phyloP scores from a whole-genome alignment of 2,113 vertebrate genomes.

The Actenoides hombroni region DNA sequence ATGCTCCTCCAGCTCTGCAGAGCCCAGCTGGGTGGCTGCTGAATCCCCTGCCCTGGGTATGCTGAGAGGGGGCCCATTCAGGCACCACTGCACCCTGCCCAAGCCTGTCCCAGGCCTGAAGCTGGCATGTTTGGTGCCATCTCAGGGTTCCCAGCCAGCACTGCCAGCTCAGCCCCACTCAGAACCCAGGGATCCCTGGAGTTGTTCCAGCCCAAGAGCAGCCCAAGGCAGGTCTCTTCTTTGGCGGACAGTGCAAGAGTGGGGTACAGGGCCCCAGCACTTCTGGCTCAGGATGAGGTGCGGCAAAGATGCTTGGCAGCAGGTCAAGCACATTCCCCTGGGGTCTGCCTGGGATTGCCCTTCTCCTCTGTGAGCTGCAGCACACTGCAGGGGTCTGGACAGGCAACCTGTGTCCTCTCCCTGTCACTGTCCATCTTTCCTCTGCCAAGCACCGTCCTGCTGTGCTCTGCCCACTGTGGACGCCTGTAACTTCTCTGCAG shows the following conservation, averaged over 20 bases:
- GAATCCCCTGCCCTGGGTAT: background rate
- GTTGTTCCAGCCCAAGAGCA: background rate
- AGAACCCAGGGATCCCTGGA: background rate
- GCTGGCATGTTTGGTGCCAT: accelerated
- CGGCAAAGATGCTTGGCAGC: background rate
- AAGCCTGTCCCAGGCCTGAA: background rate
- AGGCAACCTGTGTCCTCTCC: background rate
- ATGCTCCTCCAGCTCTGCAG: background rate
- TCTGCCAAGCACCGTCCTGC: background rate
- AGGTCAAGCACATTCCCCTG: background rate
- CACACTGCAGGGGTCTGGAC: background rate
- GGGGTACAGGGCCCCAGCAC: background rate
- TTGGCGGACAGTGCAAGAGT: background rate
- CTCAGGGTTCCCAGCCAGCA: accelerated
- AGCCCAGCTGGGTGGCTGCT: accelerated
- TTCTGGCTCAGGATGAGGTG: background rate
- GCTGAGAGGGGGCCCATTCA: background rate
- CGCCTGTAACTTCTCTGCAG: background rate
- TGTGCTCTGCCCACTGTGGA: background rate
- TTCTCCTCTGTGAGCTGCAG: background rate
- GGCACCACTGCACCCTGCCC: background rate
- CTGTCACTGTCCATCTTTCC: background rate
- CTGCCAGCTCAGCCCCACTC: background rate
- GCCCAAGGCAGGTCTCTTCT: background rate
- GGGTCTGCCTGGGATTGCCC: accelerated